These are phyloP conservation scores for Gibbula magus DNA, from an alignment of 2,888 invertebrate species.

Conservation along the genomic window DNA sequence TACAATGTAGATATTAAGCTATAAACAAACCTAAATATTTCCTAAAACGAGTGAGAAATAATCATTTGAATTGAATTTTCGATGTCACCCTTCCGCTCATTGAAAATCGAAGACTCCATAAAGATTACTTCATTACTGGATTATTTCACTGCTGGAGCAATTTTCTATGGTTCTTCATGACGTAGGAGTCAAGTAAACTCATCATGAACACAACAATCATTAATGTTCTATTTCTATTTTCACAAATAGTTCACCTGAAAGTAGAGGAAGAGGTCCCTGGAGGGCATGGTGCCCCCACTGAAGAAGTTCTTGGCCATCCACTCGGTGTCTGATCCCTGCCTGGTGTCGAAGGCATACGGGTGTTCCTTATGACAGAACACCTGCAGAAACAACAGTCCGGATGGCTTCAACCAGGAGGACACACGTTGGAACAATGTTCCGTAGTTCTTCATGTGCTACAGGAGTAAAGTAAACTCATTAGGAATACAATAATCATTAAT, in stretches of 20 bases:
- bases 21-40: no score
- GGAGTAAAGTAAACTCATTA: background rate
- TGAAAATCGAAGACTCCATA: no score
- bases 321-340: conserved; percentile 66
- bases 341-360: conserved; percentile 66
- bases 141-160: no score
- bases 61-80: no score
- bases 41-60: no score
- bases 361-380: conserved; percentile 62
- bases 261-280: conserved; percentile 64
- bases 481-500: no score
- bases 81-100: no score
- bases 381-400: conserved; percentile 64
- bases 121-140: no score
- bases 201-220: background rate
- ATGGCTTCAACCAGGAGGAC: conserved; percentile 66
- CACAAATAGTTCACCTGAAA: conserved; percentile 57
- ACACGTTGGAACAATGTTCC: conserved; percentile 61
- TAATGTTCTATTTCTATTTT: background rate
- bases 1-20: no score
- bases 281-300: conserved; percentile 69
- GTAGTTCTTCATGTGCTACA: conserved; percentile 71
- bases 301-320: conserved; percentile 73
- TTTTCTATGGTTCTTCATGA: no score
- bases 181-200: no score